Evolutionary conservation across 2,797 vertebrate species (phyloP), one percentile per base, ranked within the genome.

Genomic region (Salarias fasciatus): DNA sequence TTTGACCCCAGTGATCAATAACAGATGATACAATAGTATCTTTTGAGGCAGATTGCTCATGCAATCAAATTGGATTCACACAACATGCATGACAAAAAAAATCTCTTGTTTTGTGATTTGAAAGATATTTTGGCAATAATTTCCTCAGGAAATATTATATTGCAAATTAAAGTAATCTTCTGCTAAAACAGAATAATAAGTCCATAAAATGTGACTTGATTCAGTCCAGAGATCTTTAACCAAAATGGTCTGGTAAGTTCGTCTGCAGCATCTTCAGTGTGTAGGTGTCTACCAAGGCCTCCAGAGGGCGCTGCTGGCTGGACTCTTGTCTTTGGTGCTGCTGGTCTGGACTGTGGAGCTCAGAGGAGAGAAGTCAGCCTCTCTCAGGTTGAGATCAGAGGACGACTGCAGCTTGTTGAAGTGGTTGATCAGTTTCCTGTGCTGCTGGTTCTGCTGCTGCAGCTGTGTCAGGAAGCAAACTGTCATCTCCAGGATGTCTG

Each of bases 341-440:
- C 55, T 68, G 69, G 33, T 65, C 29, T 69, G 75, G 60, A 57
- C 46, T 58, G 62, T 47, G 49, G 45, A 72, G 47, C 68, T 83
- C 58, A 70, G 67, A 8, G 5, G 57, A 66, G 57, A 72, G 55
- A 75, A 75, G 58, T 65, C 57, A 46, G 44, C 53, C 47, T 84
- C 63, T 63, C 13, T 72, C 48, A 57, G 65, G 36, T 48, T 54
- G 31, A 80, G 11, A 11, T 40, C 69, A 84, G 69, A 91, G 50
- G 73, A 83, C 45, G 52, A 63, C 48, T 72, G 67, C 48, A 50
- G 62, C 35, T 64, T 77, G 63, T 82, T 72, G 63, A 86, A 47
- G 72, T 80, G 59, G 40, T 63, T 73, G 76, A 87, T 51, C 44
- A 81, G 67, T 78, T 62, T 73, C 65, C 58, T 76, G 30, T 80